Evolutionary conservation across 2,797 vertebrate genomes (phyloP), one percentile per base, ranked within the genome.

Genomic region (Sebastolobus alascanus): DNA sequence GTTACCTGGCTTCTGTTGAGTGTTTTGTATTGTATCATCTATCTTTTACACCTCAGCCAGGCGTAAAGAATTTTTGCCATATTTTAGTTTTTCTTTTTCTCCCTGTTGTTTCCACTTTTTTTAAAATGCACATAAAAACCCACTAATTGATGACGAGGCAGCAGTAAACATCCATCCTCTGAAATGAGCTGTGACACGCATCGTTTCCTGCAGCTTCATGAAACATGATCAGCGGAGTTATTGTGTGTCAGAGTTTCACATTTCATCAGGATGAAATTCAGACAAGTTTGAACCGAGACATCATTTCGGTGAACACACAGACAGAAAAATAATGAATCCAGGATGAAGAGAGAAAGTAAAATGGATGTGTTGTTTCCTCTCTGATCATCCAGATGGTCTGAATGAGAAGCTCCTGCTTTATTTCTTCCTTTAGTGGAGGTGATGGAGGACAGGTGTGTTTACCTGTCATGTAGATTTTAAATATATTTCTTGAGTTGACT

Each of bases 341-440:
- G 68, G 63, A 77, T 63, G 59, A 61, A 25, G 20, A 61, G 33
- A 27, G 65, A 43, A 73, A 76, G 65, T 54, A 25, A 35, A 55
- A 68, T 31, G n/a, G 38, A 43, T 72, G 7, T 25, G 54, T 67
- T 58, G 38, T 78, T 50, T 65, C 58, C 74, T 61, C 14, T 8
- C 22, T 2, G 65, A 68, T 74, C 52, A 31, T 61, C 52, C 70
- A 67, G 78, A 80, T 12, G 73, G 22, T 58, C 40, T 43, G 68
- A 52, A 37, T 31, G 13, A 68, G 35, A 55, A 68, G 66, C 66
- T 74, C 31, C 12, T 12, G 14, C 35, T 54, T 66, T 13, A 43
- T 31, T 52, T 25, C 13, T 59, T 29, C 60, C 43, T 60, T 22
- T 5, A 14, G 20, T 20, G 56, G 13, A 68, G 27, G 14, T 54